Percentiles rank a stretch among this genome's conserved stretches.
Conservation (phyloP, 2,797 vertebrate genomes). For the Notolabrus celidotus region DNA sequence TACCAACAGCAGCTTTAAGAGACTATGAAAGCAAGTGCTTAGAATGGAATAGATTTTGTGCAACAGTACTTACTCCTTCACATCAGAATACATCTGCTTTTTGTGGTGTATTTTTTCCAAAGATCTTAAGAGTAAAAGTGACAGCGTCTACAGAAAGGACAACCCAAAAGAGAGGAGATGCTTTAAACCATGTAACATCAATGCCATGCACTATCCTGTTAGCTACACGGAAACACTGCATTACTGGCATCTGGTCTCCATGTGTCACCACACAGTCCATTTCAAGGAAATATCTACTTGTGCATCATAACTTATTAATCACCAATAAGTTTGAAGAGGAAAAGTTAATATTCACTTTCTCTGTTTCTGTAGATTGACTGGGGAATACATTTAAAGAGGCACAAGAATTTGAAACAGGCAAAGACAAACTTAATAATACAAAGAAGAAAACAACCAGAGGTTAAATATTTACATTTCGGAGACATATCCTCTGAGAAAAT, state of each 20-base stretch:
- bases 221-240: neutral
- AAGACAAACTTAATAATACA: neutral
- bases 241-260: neutral
- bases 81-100: no score
- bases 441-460: neutral
- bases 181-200: constrained; percentile 16
- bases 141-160: neutral
- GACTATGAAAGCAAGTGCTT: constrained; percentile 17
- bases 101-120: constrained; percentile 10
- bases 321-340: constrained; percentile 13
- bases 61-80: no score
- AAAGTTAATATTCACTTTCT: neutral
- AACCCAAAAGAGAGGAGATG: constrained; percentile 15
- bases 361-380: neutral
- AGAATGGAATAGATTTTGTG: no score
- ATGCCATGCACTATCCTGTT: neutral
- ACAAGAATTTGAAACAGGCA: neutral
- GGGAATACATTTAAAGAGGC: constrained; percentile 9
- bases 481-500: neutral
- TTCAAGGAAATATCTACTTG: constrained; percentile 12
- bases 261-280: constrained; percentile 1
- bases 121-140: constrained; percentile 4
- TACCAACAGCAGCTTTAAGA: no score
- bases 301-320: constrained; percentile 10
- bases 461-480: neutral